Evolutionary conservation across 30 jellyfish, hydroid and myxozoan species (phyloP).

Genomic region (Catostylus mosaicus): DNA sequence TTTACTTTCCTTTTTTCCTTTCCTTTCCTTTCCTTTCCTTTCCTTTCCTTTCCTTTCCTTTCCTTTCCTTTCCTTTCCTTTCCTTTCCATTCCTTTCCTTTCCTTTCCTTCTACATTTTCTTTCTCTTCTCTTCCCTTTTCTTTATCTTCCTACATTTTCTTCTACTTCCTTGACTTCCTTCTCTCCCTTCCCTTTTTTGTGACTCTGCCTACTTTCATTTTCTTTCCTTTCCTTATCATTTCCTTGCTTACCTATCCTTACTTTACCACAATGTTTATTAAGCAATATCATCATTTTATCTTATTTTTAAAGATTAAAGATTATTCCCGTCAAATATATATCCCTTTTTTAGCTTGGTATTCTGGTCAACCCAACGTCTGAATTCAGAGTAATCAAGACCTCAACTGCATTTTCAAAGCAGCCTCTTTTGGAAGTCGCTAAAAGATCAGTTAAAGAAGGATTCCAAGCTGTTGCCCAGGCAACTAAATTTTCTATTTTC

Average conservation of each 20-base stretch:
- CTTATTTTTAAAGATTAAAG: too few species aligned
- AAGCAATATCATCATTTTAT: too few species aligned
- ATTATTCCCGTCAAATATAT: not conserved
- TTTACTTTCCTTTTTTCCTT: too few species aligned
- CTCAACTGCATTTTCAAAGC: conserved; percentile 70
- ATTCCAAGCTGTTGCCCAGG: conserved; percentile 93
- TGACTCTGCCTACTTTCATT: too few species aligned
- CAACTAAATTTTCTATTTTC: not conserved
- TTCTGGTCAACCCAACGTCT: conserved; percentile 80
- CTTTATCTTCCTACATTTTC: too few species aligned
- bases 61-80: not conserved
- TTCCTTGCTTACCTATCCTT: too few species aligned
- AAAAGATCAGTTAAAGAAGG: conserved; percentile 82
- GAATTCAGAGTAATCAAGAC: conserved; percentile 78
- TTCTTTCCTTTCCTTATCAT: too few species aligned
- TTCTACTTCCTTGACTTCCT: too few species aligned
- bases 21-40: not conserved
- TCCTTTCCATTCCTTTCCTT: not conserved
- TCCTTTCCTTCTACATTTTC: too few species aligned
- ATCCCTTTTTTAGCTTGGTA: conserved; percentile 68
- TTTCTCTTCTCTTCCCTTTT: too few species aligned
- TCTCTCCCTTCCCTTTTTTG: too few species aligned
- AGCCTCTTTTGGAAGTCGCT: conserved; percentile 75
- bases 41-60: not conserved
- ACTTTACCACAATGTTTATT: too few species aligned